These are phyloP conservation scores for Drosophila pseudoananassae DNA, from an alignment of 1,140 invertebrate genomes.

Conservation along the genomic window DNA sequence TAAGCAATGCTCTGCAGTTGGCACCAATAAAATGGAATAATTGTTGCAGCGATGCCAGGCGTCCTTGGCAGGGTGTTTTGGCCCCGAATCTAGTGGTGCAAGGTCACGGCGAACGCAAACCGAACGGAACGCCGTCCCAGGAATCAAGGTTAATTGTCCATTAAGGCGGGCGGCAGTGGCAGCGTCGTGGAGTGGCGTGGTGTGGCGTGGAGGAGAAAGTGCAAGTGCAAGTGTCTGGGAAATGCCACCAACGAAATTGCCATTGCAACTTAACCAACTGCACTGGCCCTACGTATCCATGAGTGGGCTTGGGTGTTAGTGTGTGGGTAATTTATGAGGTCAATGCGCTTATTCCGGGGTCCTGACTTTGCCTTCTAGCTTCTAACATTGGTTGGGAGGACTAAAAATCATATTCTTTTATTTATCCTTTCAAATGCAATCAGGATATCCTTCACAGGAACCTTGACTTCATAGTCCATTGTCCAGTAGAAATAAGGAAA, in stretches of 20 bases:
- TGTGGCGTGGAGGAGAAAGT: slow-evolving; percentile 52
- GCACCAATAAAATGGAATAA: slow-evolving; percentile 73
- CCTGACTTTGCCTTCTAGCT: slow-evolving; percentile 23
- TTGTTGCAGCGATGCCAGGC: slow-evolving; percentile 46
- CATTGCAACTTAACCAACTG: slow-evolving; percentile 65
- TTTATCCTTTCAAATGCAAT: slow-evolving; percentile 1
- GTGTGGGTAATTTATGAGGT: slow-evolving; percentile 69
- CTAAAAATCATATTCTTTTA: not conserved
- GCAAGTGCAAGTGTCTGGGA: slow-evolving; percentile 69
- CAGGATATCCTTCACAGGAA: not conserved
- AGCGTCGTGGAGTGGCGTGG: too few species aligned
- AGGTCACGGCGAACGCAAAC: slow-evolving; percentile 59
- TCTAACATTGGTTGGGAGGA: slow-evolving; percentile 7
- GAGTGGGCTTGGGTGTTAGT: slow-evolving; percentile 27
- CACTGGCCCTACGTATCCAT: slow-evolving; percentile 14
- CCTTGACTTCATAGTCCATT: not conserved
- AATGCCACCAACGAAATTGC: slow-evolving; percentile 47
- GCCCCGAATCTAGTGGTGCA: slow-evolving; percentile 51
- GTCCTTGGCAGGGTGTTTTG: slow-evolving; percentile 40
- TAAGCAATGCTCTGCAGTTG: slow-evolving; percentile 35
- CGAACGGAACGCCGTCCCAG: slow-evolving; percentile 36
- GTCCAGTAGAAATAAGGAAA: slow-evolving; percentile 12
- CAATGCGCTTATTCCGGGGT: slow-evolving; percentile 55
- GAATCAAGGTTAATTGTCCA: slow-evolving; percentile 81
- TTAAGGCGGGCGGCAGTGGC: slow-evolving; percentile 52